A percentile compares a stretch with the other conserved stretches of the same genome.
phyloP scores from a whole-genome alignment of 2,888 invertebrate genomes.

The Drosophila longiperda region DNA sequence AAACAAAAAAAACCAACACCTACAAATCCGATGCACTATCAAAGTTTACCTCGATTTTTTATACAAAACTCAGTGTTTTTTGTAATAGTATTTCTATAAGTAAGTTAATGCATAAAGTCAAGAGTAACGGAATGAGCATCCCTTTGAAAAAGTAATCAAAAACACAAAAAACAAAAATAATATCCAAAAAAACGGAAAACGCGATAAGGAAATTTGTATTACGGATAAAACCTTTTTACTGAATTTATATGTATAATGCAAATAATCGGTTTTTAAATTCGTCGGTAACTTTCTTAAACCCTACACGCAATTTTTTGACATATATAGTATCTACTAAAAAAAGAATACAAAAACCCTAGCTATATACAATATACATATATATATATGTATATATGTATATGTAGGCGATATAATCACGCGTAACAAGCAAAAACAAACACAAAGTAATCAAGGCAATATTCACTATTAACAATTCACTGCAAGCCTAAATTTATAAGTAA shows the following conservation, averaged over 20 bases:
- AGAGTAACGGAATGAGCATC: conserved; percentile 28
- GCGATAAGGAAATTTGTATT: conserved; percentile 55
- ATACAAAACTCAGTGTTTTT: conserved; percentile 72
- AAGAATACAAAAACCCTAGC: conserved; percentile 25
- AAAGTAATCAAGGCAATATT: conserved; percentile 70
- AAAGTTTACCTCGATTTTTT: conserved; percentile 79
- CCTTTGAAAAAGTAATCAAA: conserved; percentile 8
- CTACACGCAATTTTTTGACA: conserved; percentile 66
- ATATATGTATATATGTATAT: conserved; percentile 31
- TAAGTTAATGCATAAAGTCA: conserved; percentile 55
- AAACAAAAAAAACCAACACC: conserved; percentile 28
- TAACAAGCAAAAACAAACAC: conserved; percentile 49
- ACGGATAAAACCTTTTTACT: conserved; percentile 68
- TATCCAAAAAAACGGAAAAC: conserved; percentile 7
- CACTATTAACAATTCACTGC: conserved; percentile 56
- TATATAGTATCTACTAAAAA: conserved; percentile 64
- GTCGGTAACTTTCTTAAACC: conserved; percentile 60
- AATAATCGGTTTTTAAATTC: conserved; percentile 74
- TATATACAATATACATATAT: conserved; percentile 21
- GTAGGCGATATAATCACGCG: conserved; percentile 67
- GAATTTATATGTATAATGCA: conserved; percentile 67
- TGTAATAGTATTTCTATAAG: conserved; percentile 62
- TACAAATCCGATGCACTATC: conserved; percentile 76
- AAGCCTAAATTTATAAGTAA: conserved; percentile 65
- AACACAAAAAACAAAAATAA: conserved; percentile 10